phyloP scores from a whole-genome alignment of 2,888 invertebrate species.

The Epistrophe grossulariae region DNA sequence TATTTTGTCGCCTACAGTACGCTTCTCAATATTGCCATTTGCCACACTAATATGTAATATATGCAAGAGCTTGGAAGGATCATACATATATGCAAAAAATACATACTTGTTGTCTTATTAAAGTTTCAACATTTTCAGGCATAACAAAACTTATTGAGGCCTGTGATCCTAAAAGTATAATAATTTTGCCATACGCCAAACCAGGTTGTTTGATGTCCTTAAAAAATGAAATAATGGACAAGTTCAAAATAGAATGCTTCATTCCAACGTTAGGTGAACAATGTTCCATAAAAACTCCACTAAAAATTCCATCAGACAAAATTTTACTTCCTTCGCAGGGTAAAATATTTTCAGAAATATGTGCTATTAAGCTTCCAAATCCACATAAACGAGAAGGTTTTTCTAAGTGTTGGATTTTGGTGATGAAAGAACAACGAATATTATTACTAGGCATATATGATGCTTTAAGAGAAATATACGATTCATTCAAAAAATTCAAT shows the following conservation, averaged over 20 bases:
- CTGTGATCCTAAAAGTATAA: not conserved
- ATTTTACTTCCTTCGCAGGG: not conserved
- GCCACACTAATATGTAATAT: not conserved
- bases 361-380: not conserved
- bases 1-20: not conserved
- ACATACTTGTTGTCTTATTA: not conserved
- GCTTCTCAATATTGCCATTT: not conserved
- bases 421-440: constrained; percentile 4
- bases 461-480: not conserved
- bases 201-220: not conserved
- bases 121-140: constrained; percentile 15
- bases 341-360: not conserved
- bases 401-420: not conserved
- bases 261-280: not conserved
- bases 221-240: not conserved
- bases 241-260: not conserved
- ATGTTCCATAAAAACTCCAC: not conserved
- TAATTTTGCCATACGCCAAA: not conserved
- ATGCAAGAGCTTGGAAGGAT: not conserved
- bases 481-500: not conserved
- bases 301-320: not conserved
- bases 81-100: not conserved
- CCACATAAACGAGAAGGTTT: no score
- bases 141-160: not conserved
- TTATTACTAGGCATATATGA: not conserved